These are phyloP conservation scores for Apteryx owenii DNA, from an alignment of 2,113 vertebrate genomes.

Conservation along the genomic window DNA sequence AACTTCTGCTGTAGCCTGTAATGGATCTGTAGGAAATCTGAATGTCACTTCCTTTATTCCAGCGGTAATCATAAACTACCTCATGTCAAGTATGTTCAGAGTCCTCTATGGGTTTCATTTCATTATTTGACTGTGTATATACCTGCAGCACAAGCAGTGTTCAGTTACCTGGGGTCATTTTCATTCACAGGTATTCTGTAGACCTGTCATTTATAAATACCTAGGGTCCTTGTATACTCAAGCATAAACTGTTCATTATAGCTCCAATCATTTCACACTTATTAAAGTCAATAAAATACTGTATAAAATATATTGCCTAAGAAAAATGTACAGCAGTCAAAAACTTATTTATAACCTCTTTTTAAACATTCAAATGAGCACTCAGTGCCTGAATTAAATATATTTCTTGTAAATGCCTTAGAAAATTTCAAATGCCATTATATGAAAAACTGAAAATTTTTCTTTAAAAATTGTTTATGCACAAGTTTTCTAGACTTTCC, in stretches of 20 bases:
- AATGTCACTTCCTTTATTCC: constrained; percentile 55
- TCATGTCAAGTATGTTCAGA: constrained; percentile 53
- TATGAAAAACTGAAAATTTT: constrained; percentile 42
- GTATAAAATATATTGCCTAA: constrained; percentile 18
- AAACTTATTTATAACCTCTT: constrained; percentile 42
- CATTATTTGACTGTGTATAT: constrained; percentile 59
- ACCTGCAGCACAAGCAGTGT: constrained; percentile 45
- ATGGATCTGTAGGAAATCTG: constrained; percentile 23
- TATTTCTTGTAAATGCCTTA: constrained; percentile 22
- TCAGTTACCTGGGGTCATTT: constrained; percentile 74
- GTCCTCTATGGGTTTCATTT: constrained; percentile 64
- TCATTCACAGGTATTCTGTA: constrained; percentile 71
- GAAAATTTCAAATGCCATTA: constrained; percentile 35
- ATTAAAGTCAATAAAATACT: constrained; percentile 53
- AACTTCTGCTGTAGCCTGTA: neutral
- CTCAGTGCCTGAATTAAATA: constrained; percentile 41
- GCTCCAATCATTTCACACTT: constrained; percentile 65
- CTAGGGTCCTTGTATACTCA: constrained; percentile 51
- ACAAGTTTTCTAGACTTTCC: neutral
- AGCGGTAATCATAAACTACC: constrained; percentile 48
- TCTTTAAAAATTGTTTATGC: constrained; percentile 39
- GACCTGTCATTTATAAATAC: constrained; percentile 67
- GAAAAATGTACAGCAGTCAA: constrained; percentile 47
- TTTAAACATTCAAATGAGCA: constrained; percentile 48
- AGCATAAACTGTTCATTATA: constrained; percentile 73